phyloP scores from a whole-genome alignment of 2,113 vertebrate species.

The Herpailurus yagouaroundi region DNA sequence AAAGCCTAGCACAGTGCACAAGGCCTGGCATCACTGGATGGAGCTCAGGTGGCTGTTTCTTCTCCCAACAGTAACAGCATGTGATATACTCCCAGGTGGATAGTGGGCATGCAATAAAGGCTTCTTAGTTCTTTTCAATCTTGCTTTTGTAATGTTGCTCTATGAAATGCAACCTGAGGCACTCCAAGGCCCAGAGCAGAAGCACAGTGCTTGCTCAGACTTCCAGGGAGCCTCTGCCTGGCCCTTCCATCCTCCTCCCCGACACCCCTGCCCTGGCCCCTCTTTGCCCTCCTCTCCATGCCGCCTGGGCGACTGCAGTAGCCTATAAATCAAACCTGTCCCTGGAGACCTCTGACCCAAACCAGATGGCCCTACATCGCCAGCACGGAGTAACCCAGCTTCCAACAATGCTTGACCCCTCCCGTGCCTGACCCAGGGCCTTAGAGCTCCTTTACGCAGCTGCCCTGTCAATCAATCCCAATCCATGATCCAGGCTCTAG shows the following conservation, averaged over 20 bases:
- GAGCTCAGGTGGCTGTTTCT: neutral
- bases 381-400: conserved; percentile 16
- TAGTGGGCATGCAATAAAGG: neutral
- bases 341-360: conserved; percentile 78
- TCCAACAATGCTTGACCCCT: conserved; percentile 3
- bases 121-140: neutral
- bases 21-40: neutral
- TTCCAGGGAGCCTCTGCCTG: neutral
- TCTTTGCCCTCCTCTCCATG: neutral
- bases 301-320: neutral
- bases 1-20: rapidly evolving
- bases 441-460: conserved; percentile 41
- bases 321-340: conserved; percentile 76
- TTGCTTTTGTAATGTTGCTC: neutral
- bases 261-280: neutral
- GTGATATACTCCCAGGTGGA: neutral
- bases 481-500: neutral
- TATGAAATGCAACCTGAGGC: neutral
- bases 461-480: conserved; percentile 69
- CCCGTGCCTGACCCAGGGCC: neutral
- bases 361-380: conserved; percentile 69
- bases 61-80: neutral
- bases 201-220: neutral
- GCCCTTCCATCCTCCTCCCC: neutral
- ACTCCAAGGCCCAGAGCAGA: neutral